These are phyloP conservation scores for Protaetia brevitarsis DNA, from an alignment of 1,140 invertebrate genomes.

Conservation along the genomic window DNA sequence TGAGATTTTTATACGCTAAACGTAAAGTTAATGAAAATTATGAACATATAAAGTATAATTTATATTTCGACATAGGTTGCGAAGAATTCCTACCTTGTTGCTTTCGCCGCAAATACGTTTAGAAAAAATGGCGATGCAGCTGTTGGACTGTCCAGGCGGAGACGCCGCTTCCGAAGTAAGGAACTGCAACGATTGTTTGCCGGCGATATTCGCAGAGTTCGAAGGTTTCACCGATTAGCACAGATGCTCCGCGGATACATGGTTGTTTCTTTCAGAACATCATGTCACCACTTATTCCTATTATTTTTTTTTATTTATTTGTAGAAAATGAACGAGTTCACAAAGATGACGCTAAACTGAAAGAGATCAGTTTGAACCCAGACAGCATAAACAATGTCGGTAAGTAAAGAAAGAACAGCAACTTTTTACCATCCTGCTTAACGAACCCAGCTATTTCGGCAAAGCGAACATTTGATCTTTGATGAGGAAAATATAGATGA, in stretches of 20 bases:
- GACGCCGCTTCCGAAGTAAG: slow-evolving; percentile 73
- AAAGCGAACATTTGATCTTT: background rate
- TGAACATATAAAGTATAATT: no score
- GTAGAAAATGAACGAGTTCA: slow-evolving; percentile 72
- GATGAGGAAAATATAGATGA: slow-evolving; percentile 9
- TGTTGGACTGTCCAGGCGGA: slow-evolving; percentile 81
- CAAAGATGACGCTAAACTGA: slow-evolving; percentile 78
- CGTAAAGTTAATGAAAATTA: no score
- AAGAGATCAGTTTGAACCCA: slow-evolving; percentile 65
- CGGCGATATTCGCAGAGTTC: slow-evolving; percentile 74
- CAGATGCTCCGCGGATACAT: slow-evolving; percentile 72
- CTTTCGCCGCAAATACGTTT: slow-evolving; percentile 81
- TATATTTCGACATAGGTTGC: no score
- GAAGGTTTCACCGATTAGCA: slow-evolving; percentile 67
- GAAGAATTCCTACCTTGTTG: slow-evolving; percentile 81
- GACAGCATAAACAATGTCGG: slow-evolving; percentile 50
- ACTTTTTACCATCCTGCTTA: background rate
- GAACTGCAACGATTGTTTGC: slow-evolving; percentile 74
- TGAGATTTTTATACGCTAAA: no score
- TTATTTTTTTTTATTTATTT: slow-evolving; percentile 36
- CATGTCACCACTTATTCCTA: background rate
- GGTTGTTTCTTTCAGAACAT: slow-evolving; percentile 49
- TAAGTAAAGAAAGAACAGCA: slow-evolving; percentile 39
- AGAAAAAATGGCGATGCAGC: slow-evolving; percentile 74
- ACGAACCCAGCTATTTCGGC: background rate